Evolutionary conservation across 2,113 vertebrate species (phyloP), one percentile per base, ranked within the genome.

Genomic region (Marmota monax): DNA sequence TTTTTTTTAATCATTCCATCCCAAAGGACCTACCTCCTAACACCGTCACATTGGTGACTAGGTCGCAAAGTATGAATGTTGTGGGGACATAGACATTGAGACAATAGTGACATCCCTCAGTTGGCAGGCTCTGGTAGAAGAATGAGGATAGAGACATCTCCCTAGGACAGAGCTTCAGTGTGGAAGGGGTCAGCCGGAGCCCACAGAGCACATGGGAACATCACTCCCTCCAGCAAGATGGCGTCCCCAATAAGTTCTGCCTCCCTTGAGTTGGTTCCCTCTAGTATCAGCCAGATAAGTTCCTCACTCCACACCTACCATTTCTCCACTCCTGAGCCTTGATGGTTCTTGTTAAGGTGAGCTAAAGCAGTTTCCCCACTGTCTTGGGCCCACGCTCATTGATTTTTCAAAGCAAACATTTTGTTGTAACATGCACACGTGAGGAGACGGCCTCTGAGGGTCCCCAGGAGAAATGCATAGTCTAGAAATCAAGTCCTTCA

Each of bases 401-500:
- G 18, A 14, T n/a, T 88, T 77, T 92, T n/a, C 27, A 48, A 79
- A 92, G 76, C 42, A 63, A 74, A 32, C 7, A 76, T 22, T 76
- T 72, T 78, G 2, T 63, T 67, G 58, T 42, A 88, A 48, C 6
- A 27, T 56, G 10, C 45, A 27, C 61, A 58, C 32, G 16, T 74
- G 69, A 23, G 7, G 63, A 79, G 51, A 23, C 53, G 42, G n/a
- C 67, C 61, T 90, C 39, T 86, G 51, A 39, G 56, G 89, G 13
- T 70, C 74, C 88, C 56, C 65, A 85, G 51, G 78, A 83, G 32
- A 92, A 88, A 90, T 34, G 3, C 3, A 7, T 20, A 67, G 34
- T 58, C 53, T 4, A 69, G 87, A 96, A 84, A 63, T 37, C 45
- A 88, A 84, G 25, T 88, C 67, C 61, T 90, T 74, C 37, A 18